Conservation (phyloP, 2,797 vertebrate genomes). For the Artibeus lituratus region DNA sequence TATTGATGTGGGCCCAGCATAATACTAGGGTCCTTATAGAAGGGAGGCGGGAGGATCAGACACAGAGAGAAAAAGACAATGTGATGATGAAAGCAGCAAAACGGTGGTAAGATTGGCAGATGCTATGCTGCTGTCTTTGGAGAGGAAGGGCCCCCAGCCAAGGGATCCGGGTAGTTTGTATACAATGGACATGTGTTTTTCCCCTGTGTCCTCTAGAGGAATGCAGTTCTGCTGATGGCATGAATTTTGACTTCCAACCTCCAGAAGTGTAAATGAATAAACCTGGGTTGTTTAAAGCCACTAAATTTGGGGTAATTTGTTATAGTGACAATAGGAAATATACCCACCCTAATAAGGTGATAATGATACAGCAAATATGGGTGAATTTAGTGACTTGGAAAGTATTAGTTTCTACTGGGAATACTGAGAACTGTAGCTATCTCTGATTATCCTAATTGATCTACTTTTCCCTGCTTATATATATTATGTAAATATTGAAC, state of each 20-base stretch:
- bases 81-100: neutral
- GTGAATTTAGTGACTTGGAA: neutral
- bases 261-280: neutral
- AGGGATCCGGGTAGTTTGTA: neutral
- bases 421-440: neutral
- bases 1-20: neutral
- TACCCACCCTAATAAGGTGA: neutral
- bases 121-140: neutral
- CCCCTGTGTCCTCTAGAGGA: neutral
- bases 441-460: neutral
- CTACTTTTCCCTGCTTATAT: neutral
- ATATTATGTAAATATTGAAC: neutral
- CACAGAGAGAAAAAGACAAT: neutral
- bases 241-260: neutral
- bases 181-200: neutral
- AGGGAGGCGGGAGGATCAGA: neutral
- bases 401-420: neutral
- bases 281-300: neutral
- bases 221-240: neutral
- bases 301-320: neutral
- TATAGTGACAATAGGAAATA: neutral
- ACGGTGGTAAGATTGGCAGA: neutral
- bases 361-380: neutral
- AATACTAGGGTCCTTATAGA: neutral
- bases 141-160: neutral